Evolutionary conservation across 1,140 invertebrate genomes (phyloP).

Genomic region (Ceratina calcarata): DNA sequence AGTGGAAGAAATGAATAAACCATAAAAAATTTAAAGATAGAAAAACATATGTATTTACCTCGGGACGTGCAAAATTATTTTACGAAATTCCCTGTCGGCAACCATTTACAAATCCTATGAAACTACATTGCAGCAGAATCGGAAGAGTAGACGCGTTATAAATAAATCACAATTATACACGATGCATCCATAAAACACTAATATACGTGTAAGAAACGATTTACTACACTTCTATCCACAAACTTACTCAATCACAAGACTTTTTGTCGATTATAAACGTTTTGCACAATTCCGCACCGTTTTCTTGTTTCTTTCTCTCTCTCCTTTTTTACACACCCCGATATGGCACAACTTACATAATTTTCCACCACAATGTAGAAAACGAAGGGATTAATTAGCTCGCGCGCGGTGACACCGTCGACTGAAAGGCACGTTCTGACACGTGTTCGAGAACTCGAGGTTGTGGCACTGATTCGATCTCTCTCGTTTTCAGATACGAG

Average conservation of each 20-base stretch:
- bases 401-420: constrained; percentile 36
- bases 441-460: constrained; percentile 54
- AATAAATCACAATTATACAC: constrained; percentile 15
- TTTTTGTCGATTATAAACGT: constrained; percentile 37
- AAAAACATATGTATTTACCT: not conserved
- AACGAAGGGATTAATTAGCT: constrained; percentile 38
- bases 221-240: constrained; percentile 17
- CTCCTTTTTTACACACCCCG: not conserved
- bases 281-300: constrained; percentile 18
- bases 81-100: not conserved
- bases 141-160: constrained; percentile 8
- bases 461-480: constrained; percentile 47
- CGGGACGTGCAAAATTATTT: not conserved
- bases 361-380: constrained; percentile 47
- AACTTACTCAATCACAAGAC: constrained; percentile 19
- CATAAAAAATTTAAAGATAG: too few species aligned
- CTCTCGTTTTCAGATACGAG: constrained; percentile 32
- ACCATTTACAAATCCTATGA: not conserved
- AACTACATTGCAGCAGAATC: not conserved
- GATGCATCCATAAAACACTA: constrained; percentile 26
- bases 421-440: constrained; percentile 45
- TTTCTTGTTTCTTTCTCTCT: constrained; percentile 9
- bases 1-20: not conserved
- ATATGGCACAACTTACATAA: constrained; percentile 56
- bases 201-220: constrained; percentile 20